Evolutionary conservation across 2,797 vertebrate species (phyloP).

Genomic region (Dendrocincla tyrannina): DNA sequence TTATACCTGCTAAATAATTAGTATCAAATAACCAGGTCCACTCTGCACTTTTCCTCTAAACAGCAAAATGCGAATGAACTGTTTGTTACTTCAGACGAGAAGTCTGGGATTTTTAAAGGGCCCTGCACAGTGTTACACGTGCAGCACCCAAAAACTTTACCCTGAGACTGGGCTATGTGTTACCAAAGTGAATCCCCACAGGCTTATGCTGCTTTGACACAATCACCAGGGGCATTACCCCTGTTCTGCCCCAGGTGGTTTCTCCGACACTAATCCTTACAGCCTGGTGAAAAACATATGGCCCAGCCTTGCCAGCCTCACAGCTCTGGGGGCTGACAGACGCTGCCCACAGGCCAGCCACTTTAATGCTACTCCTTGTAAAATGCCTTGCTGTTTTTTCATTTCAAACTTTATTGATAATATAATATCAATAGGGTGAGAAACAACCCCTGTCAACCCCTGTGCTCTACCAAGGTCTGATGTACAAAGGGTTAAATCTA

Average conservation of each 20-base stretch:
- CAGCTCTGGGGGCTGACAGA: background rate
- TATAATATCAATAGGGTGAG: background rate
- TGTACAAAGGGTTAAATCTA: background rate
- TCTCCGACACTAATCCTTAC: too few relatives aligned
- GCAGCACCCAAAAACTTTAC: background rate
- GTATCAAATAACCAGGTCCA: slow-evolving; percentile 49
- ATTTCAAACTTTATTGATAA: background rate
- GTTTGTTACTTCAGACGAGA: background rate
- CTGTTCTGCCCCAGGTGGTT: background rate
- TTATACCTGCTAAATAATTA: slow-evolving; percentile 51
- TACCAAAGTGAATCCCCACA: background rate
- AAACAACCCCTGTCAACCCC: background rate
- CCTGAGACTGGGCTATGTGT: background rate
- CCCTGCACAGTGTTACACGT: background rate
- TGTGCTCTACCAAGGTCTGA: background rate
- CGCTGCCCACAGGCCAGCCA: background rate
- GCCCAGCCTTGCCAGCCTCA: background rate
- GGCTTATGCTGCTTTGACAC: background rate
- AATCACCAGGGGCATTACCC: accelerated
- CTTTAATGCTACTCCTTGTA: background rate
- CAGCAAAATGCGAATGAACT: background rate
- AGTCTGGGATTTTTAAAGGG: background rate
- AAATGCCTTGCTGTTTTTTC: background rate
- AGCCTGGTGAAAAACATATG: background rate
- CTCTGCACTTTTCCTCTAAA: background rate